Conservation (phyloP, 2,888 invertebrate species). For the Colostygia pectinataria region DNA sequence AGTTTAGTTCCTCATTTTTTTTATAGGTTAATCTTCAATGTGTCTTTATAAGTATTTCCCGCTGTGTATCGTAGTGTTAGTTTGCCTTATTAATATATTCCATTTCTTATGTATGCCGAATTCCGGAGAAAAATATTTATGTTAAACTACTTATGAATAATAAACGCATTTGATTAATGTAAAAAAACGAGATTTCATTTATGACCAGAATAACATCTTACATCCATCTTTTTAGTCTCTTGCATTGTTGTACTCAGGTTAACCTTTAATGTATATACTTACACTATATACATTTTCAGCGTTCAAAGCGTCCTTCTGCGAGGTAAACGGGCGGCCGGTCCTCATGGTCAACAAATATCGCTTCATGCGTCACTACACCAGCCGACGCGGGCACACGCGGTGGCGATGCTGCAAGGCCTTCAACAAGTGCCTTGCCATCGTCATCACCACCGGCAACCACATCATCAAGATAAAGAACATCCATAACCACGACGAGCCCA, state of each 20-base stretch:
- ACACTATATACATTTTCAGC: slow-evolving; percentile 21
- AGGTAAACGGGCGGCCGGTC: slow-evolving; percentile 51
- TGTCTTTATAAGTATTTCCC: background rate
- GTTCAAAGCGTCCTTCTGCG: slow-evolving; percentile 38
- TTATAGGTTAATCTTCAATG: background rate
- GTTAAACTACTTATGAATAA: slow-evolving; percentile 1
- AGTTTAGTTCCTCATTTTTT: background rate
- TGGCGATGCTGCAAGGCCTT: slow-evolving; percentile 70
- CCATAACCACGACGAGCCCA: slow-evolving; percentile 56
- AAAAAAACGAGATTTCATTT: no score
- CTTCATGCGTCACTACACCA: slow-evolving; percentile 65
- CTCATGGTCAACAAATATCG: slow-evolving; percentile 59
- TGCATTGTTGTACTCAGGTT: background rate
- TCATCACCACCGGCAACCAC: slow-evolving; percentile 55
- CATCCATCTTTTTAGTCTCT: background rate
- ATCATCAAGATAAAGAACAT: slow-evolving; percentile 63
- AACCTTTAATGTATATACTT: slow-evolving; percentile 1
- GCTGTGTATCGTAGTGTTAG: background rate
- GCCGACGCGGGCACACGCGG: slow-evolving; percentile 55
- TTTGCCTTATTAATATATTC: background rate
- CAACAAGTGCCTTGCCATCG: slow-evolving; percentile 64
- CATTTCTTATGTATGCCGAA: background rate
- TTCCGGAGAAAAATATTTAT: background rate
- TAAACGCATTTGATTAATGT: background rate
- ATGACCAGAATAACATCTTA: no score